These are phyloP conservation scores for Drosophila quinaria DNA, from an alignment of 2,888 invertebrate species.

Conservation along the genomic window DNA sequence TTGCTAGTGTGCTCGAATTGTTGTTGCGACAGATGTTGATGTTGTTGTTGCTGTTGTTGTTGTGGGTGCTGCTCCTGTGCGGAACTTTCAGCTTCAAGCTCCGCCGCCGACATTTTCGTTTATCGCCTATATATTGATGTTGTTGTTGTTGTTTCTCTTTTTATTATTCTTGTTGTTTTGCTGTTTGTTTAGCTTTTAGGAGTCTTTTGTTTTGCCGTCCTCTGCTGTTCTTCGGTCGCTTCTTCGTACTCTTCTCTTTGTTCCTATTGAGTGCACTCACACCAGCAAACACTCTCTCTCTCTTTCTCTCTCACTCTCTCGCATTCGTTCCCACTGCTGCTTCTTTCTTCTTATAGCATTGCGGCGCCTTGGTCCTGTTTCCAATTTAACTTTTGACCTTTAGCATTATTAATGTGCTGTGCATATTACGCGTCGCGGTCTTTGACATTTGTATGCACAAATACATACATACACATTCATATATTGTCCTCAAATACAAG, in stretches of 20 bases:
- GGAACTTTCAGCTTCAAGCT: constrained; percentile 69
- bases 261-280: constrained; percentile 50
- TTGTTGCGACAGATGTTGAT: constrained; percentile 36
- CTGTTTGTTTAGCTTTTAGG: constrained; percentile 49
- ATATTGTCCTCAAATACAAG: constrained; percentile 65
- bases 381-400: constrained; percentile 73
- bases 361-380: constrained; percentile 54
- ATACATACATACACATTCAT: constrained; percentile 10
- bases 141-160: constrained; percentile 13
- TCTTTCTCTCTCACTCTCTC: constrained; percentile 11
- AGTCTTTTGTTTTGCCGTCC: constrained; percentile 62
- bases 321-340: constrained; percentile 16
- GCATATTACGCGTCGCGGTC: constrained; percentile 58
- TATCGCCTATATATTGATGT: constrained; percentile 7
- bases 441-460: constrained; percentile 58
- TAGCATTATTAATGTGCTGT: constrained; percentile 67
- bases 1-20: constrained; percentile 30
- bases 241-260: constrained; percentile 60
- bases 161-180: constrained; percentile 11
- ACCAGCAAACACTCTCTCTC: constrained; percentile 25
- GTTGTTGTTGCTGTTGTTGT: constrained; percentile 48
- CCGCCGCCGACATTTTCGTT: constrained; percentile 68
- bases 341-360: constrained; percentile 31
- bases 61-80: constrained; percentile 64
- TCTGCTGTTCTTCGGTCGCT: constrained; percentile 28